Percentiles rank a stretch among this genome's conserved stretches.
Evolutionary conservation across 2,797 vertebrate species (phyloP).

Genomic region (Microchirus variegatus): DNA sequence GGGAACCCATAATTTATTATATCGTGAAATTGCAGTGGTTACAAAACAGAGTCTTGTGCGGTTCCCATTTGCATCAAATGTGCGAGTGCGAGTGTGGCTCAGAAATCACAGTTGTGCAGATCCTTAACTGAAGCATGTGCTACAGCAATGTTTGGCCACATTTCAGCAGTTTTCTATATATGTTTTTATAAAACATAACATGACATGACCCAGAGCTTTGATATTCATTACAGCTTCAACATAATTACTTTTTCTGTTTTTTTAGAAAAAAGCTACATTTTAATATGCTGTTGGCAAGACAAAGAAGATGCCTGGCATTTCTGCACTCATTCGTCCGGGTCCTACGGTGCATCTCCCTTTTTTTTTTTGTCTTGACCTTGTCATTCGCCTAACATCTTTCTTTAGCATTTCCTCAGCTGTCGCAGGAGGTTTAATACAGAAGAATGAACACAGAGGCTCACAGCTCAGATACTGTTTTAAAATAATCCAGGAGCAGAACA

Average conservation of each 20-base stretch:
- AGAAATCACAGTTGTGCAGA: no score
- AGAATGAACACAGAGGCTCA: constrained; percentile 14
- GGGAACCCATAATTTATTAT: constrained; percentile 27
- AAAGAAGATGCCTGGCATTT: constrained; percentile 29
- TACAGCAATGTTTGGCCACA: no score
- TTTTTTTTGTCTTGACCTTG: constrained; percentile 40
- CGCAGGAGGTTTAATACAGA: constrained; percentile 18
- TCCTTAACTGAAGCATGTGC: no score
- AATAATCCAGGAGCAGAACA: constrained; percentile 7
- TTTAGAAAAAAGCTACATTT: constrained; percentile 14
- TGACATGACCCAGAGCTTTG: no score
- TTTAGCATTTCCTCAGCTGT: constrained; percentile 22
- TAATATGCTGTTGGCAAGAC: constrained; percentile 14
- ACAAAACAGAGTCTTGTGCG: constrained; percentile 26
- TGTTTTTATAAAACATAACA: no score
- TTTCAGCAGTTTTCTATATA: no score
- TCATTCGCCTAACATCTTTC: constrained; percentile 36
- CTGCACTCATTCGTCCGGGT: constrained; percentile 29
- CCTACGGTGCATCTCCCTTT: constrained; percentile 8
- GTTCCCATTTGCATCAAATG: constrained; percentile 45
- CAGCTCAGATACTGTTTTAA: constrained; percentile 2
- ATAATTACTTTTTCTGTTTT: constrained; percentile 1
- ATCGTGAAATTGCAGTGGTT: constrained; percentile 35
- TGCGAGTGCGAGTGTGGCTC: constrained; percentile 37
- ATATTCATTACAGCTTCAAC: no score